These are phyloP conservation scores for Erebia epiphron DNA, from an alignment of 2,888 invertebrate species.

Conservation along the genomic window DNA sequence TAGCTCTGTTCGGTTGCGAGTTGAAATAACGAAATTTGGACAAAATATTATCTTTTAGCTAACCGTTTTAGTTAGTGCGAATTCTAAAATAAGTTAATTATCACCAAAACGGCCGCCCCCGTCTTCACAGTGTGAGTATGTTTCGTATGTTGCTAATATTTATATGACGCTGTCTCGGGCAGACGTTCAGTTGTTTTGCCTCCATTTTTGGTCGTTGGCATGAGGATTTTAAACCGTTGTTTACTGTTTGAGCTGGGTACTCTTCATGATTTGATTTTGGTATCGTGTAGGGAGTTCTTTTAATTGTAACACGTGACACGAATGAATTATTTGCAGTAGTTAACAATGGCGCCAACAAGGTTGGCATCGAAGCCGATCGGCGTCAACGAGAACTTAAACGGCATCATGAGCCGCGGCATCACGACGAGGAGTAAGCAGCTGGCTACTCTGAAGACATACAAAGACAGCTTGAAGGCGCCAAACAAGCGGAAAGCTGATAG, in stretches of 20 bases:
- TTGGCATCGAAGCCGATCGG: constrained; percentile 78
- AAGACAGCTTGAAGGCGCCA: constrained; percentile 75
- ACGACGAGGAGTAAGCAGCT: constrained; percentile 85
- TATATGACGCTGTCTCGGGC: constrained; percentile 55
- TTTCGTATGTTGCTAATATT: constrained; percentile 48
- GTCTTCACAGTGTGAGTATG: constrained; percentile 65
- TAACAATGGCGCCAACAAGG: constrained; percentile 85
- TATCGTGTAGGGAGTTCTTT: constrained; percentile 11
- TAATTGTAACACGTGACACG: constrained; percentile 56
- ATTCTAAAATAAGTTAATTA: constrained; percentile 51
- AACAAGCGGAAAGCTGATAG: constrained; percentile 92
- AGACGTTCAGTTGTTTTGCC: constrained; percentile 79
- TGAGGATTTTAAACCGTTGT: constrained; percentile 61
- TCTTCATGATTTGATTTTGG: not conserved
- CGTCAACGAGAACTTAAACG: constrained; percentile 72
- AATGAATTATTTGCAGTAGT: constrained; percentile 56
- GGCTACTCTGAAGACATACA: constrained; percentile 73
- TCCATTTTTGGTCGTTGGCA: constrained; percentile 76
- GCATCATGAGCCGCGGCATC: constrained; percentile 77
- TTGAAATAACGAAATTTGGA: constrained; percentile 62
- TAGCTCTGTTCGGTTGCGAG: constrained; percentile 70
- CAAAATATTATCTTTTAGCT: constrained; percentile 53
- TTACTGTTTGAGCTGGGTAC: constrained; percentile 45
- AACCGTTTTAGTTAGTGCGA: constrained; percentile 52
- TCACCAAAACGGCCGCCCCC: constrained; percentile 64